Evolutionary conservation across 2,113 vertebrate genomes (phyloP).

Genomic region (Petrocephalus zakoni): DNA sequence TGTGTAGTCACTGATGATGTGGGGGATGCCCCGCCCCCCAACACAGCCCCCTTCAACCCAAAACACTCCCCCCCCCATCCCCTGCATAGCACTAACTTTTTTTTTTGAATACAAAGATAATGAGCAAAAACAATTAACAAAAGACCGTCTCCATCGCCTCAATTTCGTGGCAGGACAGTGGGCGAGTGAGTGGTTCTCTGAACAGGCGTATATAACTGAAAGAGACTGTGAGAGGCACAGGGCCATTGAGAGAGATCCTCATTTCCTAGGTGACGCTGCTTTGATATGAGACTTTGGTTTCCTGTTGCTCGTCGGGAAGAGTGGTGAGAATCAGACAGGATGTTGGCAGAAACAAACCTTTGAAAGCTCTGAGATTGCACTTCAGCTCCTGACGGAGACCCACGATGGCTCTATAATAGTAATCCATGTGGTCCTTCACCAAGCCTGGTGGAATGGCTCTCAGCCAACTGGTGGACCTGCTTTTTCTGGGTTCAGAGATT

Average conservation of each 20-base stretch:
- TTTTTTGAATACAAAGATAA: constrained; percentile 51
- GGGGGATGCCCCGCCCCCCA: constrained; percentile 15
- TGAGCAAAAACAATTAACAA: constrained; percentile 57
- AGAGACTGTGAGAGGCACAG: background rate
- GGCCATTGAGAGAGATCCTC: constrained; percentile 46
- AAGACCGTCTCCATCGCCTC: constrained; percentile 23
- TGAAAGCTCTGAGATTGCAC: too few relatives aligned
- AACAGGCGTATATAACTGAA: constrained; percentile 47
- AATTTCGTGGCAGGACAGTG: constrained; percentile 37
- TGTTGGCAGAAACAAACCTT: background rate
- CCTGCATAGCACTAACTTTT: constrained; percentile 45
- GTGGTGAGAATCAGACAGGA: constrained; percentile 24
- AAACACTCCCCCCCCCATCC: constrained; percentile 22
- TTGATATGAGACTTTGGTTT: constrained; percentile 40
- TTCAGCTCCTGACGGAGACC: background rate
- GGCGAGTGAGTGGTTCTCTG: constrained; percentile 39
- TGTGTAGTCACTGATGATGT: constrained; percentile 43
- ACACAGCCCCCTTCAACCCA: constrained; percentile 21
- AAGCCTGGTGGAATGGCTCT: background rate
- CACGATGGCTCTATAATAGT: background rate
- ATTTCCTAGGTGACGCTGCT: constrained; percentile 38
- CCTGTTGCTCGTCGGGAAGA: constrained; percentile 45
- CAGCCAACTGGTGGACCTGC: background rate
- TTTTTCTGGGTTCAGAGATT: background rate
- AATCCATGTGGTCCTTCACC: too few relatives aligned